Evolutionary conservation across 2,797 vertebrate genomes (phyloP), one percentile per base, ranked within the genome.

Genomic region (Menidia menidia): DNA sequence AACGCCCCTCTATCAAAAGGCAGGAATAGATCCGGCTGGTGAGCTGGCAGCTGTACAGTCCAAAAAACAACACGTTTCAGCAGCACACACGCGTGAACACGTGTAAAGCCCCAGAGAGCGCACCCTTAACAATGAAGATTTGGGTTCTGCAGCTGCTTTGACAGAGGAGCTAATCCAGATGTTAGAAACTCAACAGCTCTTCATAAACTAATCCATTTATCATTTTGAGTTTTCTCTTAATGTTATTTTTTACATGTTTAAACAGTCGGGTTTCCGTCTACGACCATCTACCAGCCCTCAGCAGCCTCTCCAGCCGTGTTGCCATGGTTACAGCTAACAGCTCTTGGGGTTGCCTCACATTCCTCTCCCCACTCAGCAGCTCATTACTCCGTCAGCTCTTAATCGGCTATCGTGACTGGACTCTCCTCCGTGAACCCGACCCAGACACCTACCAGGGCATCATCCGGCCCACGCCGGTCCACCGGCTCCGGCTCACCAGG

Each of bases 361-460:
- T 44, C 56, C 51, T 30, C 0, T 5, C 16, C 35, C 14, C 30
- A 47, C 54, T 60, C 53, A 57, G 32, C 6, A 44, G 9, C 32
- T 58, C 54, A 35, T 19, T 13, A 0, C 19, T 47, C 50, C 19
- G 15, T 58, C n/a, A 39, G 30, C 47, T 31, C 18, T 12, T 4
- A 11, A 1, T 32, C 41, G 14, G 1, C 2, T n/a, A n/a, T n/a
- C 25, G 25, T 25, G 25, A 25, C 25, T 25, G 25, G 25, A 25
- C 25, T 51, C 13, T 12, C 11, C 8, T 30, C 5, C 25, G 48
- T 19, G 13, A 30, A 13, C 50, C 25, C 5, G 50, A 58, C 47
- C 61, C 48, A n/a, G 52, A 48, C 77, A 87, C 95, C 92, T 92
- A 99, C 97, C 97, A 99, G 44, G 97, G 97, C 96, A 98, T 96